Conservation (phyloP, 2,888 invertebrate species). For the Acleris laterana region DNA sequence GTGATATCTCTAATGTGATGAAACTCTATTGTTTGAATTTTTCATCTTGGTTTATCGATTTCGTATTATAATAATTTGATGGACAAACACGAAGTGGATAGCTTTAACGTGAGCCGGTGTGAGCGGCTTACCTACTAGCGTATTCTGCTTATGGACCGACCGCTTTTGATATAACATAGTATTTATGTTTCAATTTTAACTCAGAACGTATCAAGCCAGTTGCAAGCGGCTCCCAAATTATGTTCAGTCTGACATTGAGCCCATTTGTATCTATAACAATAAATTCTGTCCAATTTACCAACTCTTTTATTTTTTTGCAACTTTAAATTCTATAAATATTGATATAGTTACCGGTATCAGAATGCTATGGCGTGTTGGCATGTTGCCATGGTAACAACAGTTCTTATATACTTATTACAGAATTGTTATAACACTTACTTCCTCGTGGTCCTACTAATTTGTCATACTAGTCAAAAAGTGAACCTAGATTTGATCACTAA, state of each 20-base stretch:
- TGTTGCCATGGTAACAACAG: too few relatives aligned
- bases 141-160: conserved; percentile 66
- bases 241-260: conserved; percentile 62
- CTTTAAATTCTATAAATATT: too few relatives aligned
- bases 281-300: conserved; percentile 76
- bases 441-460: too few relatives aligned
- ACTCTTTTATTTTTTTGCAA: conserved; percentile 63
- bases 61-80: conserved; percentile 51
- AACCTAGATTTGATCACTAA: too few relatives aligned
- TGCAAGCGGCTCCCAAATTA: conserved; percentile 53
- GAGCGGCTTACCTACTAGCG: conserved; percentile 54
- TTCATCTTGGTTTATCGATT: conserved; percentile 58
- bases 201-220: conserved; percentile 45
- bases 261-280: conserved; percentile 78
- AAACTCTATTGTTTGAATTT: conserved; percentile 52
- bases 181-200: conserved; percentile 80
- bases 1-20: conserved; percentile 69
- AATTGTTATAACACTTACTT: too few relatives aligned
- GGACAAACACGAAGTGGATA: conserved; percentile 62
- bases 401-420: too few relatives aligned
- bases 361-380: too few relatives aligned
- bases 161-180: conserved; percentile 80
- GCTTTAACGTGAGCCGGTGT: conserved; percentile 62
- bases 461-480: too few relatives aligned
- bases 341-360: too few relatives aligned